Percentiles rank a stretch among this genome's conserved stretches.
phyloP scores from a whole-genome alignment of 1,140 invertebrate genomes.

The Calliphora vicina region DNA sequence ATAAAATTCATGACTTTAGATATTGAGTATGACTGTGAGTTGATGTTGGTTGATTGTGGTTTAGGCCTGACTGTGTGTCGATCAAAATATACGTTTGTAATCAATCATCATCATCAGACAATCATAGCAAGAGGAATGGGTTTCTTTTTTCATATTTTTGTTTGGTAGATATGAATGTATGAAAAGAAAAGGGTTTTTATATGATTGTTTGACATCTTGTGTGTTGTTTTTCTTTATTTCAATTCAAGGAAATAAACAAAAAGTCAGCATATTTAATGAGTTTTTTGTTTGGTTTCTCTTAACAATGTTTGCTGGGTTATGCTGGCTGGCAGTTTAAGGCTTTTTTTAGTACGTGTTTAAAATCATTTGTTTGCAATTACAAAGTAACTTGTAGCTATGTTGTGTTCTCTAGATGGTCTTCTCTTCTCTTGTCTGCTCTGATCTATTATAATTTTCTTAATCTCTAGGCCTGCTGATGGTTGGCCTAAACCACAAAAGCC shows the following conservation, averaged over 20 bases:
- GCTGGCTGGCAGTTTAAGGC: not conserved
- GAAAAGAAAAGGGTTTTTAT: constrained; percentile 4
- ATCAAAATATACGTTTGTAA: constrained; percentile 9
- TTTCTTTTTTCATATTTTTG: too few relatives aligned
- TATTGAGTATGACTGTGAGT: too few relatives aligned
- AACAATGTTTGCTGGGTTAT: not conserved
- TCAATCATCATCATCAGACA: constrained; percentile 16
- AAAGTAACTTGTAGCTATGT: too few relatives aligned
- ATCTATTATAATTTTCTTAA: constrained; percentile 26
- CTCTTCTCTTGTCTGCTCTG: too few relatives aligned
- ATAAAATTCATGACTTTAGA: too few relatives aligned
- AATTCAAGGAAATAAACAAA: too few relatives aligned
- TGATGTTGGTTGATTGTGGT: too few relatives aligned
- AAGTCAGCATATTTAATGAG: too few relatives aligned
- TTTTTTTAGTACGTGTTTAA: constrained; percentile 26
- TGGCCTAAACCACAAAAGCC: not conserved
- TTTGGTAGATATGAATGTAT: too few relatives aligned
- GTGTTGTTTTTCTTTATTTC: not conserved
- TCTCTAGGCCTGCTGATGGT: not conserved
- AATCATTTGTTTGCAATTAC: constrained; percentile 29
- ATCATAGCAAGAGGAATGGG: not conserved
- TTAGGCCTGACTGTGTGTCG: not conserved
- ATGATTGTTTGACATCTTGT: constrained; percentile 29
- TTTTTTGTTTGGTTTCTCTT: not conserved
- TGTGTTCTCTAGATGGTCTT: too few relatives aligned